phyloP scores from a whole-genome alignment of 2,113 vertebrate species.

The Coryphaenoides rupestris region DNA sequence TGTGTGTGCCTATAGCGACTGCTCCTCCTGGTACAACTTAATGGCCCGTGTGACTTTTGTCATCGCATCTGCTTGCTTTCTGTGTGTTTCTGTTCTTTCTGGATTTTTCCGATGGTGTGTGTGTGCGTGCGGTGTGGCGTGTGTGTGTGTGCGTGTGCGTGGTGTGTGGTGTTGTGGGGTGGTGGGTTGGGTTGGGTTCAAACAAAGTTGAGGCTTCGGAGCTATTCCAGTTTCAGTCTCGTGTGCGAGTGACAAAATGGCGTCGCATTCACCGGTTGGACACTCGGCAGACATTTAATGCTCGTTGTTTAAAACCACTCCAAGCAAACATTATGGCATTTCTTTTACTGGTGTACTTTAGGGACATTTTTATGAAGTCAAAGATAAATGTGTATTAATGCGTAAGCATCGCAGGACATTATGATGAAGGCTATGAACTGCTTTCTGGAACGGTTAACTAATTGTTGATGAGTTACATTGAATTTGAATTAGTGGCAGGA shows the following conservation, averaged over 20 bases:
- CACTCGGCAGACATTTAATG: constrained; percentile 48
- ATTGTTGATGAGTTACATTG: too few species aligned
- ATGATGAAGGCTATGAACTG: too few species aligned
- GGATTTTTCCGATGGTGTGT: neutral
- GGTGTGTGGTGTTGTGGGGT: too few species aligned
- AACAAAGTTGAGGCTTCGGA: constrained; percentile 51
- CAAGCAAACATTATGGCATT: too few species aligned
- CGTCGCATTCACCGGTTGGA: constrained; percentile 50
- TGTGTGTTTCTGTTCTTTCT: constrained; percentile 20
- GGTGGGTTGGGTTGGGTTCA: too few species aligned
- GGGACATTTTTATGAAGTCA: too few species aligned
- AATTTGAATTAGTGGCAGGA: too few species aligned
- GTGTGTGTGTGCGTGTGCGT: neutral
- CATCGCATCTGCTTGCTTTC: neutral
- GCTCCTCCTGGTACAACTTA: neutral
- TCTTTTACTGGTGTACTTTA: too few species aligned
- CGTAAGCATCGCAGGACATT: too few species aligned
- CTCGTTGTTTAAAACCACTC: constrained; percentile 55
- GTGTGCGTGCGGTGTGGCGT: neutral
- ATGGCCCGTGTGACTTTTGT: neutral
- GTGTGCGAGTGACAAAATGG: constrained; percentile 49
- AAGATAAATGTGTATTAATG: too few species aligned
- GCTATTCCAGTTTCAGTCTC: constrained; percentile 62
- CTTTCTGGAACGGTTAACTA: too few species aligned
- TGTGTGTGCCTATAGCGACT: too few species aligned